phyloP scores from a whole-genome alignment of 2,113 vertebrate species.

The Anolis carolinensis region DNA sequence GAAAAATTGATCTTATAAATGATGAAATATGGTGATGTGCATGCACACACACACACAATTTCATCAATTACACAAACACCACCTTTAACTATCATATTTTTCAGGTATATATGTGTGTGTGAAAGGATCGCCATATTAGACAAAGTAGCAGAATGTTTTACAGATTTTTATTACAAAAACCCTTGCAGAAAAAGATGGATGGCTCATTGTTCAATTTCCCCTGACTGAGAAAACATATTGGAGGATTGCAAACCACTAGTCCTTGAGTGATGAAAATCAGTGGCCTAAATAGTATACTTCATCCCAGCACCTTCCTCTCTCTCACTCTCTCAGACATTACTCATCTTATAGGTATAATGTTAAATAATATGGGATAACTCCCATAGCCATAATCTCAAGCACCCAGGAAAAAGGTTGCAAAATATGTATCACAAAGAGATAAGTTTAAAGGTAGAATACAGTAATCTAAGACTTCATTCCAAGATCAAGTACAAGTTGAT shows the following conservation, averaged over 20 bases:
- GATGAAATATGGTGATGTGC: no score
- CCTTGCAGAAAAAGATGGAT: background rate
- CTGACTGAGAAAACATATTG: background rate
- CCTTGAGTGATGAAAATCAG: background rate
- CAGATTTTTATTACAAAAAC: background rate
- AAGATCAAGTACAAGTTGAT: constrained; percentile 66
- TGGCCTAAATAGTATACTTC: background rate
- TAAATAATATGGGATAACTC: background rate
- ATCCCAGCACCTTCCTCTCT: no score
- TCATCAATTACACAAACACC: no score
- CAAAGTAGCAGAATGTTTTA: background rate
- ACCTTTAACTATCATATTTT: background rate
- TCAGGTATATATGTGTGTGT: background rate
- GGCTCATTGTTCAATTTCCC: background rate
- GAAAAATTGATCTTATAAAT: no score
- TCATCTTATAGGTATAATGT: background rate
- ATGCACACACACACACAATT: no score
- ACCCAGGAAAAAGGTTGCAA: no score
- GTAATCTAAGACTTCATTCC: constrained; percentile 64
- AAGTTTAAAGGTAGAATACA: constrained; percentile 16
- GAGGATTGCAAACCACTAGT: no score
- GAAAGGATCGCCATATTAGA: background rate
- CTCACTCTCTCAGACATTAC: no score
- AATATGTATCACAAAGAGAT: background rate
- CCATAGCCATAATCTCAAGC: no score